phyloP scores from a whole-genome alignment of 2,888 invertebrate species.

The Mesoligia furuncula region DNA sequence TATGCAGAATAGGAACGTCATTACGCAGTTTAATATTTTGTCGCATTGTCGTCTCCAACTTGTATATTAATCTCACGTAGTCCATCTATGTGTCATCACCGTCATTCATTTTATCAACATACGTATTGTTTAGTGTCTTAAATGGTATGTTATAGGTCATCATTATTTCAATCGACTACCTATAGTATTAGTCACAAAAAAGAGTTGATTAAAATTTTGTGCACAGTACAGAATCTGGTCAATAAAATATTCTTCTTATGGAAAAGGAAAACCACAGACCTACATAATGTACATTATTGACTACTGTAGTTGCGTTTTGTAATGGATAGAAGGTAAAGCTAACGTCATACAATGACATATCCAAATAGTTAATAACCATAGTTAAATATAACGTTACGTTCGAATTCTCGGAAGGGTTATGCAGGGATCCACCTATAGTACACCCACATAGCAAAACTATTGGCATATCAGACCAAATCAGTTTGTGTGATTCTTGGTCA shows the following conservation, averaged over 20 bases:
- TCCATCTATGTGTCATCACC: background rate
- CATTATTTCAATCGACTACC: background rate
- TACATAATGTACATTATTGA: background rate
- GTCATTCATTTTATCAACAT: background rate
- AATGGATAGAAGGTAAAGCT: background rate
- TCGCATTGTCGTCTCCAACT: background rate
- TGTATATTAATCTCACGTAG: background rate
- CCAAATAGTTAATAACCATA: background rate
- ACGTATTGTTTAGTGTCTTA: background rate
- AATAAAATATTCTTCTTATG: background rate
- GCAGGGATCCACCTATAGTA: too few species aligned
- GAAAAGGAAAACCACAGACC: conserved; percentile 15
- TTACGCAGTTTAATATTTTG: background rate
- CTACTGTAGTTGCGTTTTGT: background rate
- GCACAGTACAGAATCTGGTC: background rate
- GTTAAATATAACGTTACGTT: background rate
- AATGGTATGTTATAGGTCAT: background rate
- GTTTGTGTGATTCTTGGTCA: background rate
- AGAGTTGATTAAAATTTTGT: background rate
- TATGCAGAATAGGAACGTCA: background rate
- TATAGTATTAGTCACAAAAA: background rate
- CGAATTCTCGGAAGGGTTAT: too few species aligned
- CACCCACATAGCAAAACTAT: background rate
- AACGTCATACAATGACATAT: background rate
- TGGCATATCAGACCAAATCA: background rate